Evolutionary conservation across 2,888 invertebrate genomes (phyloP), one percentile per base, ranked within the genome.

Genomic region (Drosophila yooni): DNA sequence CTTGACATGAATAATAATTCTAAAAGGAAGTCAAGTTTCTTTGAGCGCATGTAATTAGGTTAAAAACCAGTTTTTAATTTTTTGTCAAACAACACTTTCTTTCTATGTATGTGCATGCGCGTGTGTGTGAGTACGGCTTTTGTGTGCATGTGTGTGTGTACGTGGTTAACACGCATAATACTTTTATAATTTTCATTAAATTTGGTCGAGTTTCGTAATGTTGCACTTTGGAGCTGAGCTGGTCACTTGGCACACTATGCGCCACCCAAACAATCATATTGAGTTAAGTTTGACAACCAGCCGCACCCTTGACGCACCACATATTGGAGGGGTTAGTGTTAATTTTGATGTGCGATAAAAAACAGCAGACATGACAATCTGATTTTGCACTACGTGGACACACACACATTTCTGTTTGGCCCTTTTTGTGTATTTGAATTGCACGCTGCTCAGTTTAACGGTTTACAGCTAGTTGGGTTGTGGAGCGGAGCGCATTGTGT

Each of bases 11-110:
- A 84, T 76, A 57, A 27, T 29, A 51, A 58, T 25, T 46, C 54
- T 25, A 13, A 50, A 70, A 53, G 62, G 59, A 63, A 68, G 48
- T 29, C 60, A 72, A 65, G 58, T 73, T 8, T 46, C 4, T 73
- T 65, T 67, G 46, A 70, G 52, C 62, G 64, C 68, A 72, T 82
- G 61, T 84, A 89, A 87, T 87, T 82, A 74, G 83, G 88, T 85
- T 88, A 88, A 88, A 84, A 87, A 89, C 87, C 87, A 85, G 78
- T 78, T 78, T 15, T 75, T 36, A 18, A 79, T 85, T 89, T 77
- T 84, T 84, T 89, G 88, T 81, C 79, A 71, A 80, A 57, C 84
- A 76, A 70, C 79, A 87, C 87, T 87, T 87, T 87, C 86, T 84
- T 85, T 84, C 79, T 74, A 59, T 56, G 29, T 11, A 34, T 53